Evolutionary conservation across 2,113 vertebrate species (phyloP).

Genomic region (Diadophis punctatus): DNA sequence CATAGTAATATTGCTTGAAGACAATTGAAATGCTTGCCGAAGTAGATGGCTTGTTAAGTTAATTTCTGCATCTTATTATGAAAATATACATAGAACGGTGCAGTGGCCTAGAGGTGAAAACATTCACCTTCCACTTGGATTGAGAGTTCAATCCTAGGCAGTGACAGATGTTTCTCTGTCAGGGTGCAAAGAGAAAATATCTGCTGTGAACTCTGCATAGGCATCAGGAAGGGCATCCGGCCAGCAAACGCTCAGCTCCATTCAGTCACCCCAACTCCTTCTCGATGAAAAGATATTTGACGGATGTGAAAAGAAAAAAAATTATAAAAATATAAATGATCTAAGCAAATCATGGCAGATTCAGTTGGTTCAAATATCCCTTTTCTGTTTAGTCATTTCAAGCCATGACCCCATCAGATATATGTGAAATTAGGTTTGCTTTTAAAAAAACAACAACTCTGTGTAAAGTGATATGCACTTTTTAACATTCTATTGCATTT

Average conservation of each 20-base stretch:
- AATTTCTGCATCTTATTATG: not conserved
- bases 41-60: not conserved
- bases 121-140: no score
- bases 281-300: no score
- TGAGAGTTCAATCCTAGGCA: no score
- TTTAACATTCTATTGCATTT: not conserved
- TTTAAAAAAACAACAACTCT: not conserved
- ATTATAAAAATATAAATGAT: not conserved
- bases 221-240: no score
- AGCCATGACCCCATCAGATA: not conserved
- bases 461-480: not conserved
- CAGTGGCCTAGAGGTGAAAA: no score
- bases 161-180: no score
- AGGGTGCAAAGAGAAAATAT: no score
- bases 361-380: not conserved
- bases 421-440: not conserved
- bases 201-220: no score
- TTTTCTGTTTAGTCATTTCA: not conserved
- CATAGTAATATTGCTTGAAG: not conserved
- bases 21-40: not conserved
- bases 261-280: no score
- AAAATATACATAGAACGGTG: not conserved
- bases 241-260: no score
- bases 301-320: no score
- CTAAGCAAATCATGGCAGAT: not conserved